phyloP scores from a whole-genome alignment of 1,140 invertebrate genomes.

The Wasmannia auropunctata region DNA sequence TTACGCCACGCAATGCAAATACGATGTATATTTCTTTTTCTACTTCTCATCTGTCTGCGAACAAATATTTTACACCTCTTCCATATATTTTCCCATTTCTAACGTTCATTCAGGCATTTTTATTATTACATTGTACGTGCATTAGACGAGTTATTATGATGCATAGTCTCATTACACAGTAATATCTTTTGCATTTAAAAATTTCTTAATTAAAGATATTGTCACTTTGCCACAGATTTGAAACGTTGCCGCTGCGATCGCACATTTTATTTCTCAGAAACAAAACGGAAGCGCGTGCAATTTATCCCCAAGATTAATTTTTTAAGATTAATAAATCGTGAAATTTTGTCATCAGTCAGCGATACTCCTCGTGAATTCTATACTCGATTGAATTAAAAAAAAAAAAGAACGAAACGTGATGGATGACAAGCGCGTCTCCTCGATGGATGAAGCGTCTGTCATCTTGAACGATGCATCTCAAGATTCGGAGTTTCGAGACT shows the following conservation, averaged over 20 bases:
- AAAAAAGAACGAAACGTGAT: background rate
- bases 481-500: background rate
- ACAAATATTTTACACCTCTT: background rate
- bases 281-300: constrained; percentile 24
- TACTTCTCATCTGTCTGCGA: background rate
- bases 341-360: background rate
- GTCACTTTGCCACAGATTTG: background rate
- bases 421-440: background rate
- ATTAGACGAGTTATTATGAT: background rate
- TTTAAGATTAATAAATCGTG: background rate
- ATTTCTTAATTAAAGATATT: background rate
- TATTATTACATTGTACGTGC: background rate
- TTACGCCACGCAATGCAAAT: constrained; percentile 39
- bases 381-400: background rate
- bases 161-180: background rate
- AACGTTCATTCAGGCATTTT: background rate
- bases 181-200: background rate
- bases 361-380: background rate
- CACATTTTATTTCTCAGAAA: background rate
- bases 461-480: background rate
- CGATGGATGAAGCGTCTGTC: background rate
- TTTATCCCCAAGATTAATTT: background rate
- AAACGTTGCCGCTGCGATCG: background rate
- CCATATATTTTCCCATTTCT: background rate
- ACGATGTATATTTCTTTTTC: constrained; percentile 21